Evolutionary conservation across 2,888 invertebrate genomes (phyloP).

Genomic region (Arrhopalites spinosus): DNA sequence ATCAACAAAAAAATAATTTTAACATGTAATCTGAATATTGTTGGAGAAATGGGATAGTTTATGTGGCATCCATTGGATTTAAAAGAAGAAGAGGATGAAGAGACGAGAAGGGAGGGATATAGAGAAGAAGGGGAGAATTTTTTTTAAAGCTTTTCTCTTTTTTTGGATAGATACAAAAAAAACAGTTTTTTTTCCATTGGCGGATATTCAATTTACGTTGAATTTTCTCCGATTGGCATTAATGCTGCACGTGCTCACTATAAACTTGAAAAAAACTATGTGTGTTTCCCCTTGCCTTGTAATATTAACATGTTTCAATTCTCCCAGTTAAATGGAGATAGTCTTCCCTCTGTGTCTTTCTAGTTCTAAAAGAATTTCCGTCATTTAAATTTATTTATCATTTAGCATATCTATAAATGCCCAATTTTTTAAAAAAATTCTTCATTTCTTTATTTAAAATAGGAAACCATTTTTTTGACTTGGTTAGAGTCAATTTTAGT

Average conservation of each 20-base stretch:
- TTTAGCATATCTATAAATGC: too few species aligned
- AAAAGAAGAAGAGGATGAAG: neutral
- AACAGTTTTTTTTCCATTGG: neutral
- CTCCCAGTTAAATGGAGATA: too few species aligned
- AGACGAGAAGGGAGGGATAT: neutral
- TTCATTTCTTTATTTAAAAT: too few species aligned
- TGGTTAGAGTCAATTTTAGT: neutral
- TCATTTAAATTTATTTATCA: too few species aligned
- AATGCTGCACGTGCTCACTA: constrained; percentile 9
- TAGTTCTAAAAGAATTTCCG: too few species aligned
- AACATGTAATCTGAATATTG: too few species aligned
- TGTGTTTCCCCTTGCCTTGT: too few species aligned
- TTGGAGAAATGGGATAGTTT: too few species aligned
- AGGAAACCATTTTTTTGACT: neutral
- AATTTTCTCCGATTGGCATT: constrained; percentile 7
- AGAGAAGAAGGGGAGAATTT: neutral
- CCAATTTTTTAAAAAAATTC: neutral
- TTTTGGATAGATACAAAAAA: neutral
- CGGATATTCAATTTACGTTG: constrained; percentile 15
- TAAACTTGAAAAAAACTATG: constrained; percentile 16
- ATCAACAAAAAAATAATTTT: too few species aligned
- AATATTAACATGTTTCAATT: too few species aligned
- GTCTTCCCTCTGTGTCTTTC: too few species aligned
- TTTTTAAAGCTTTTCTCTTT: neutral
- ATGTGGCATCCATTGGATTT: too few species aligned